Percentiles rank a stretch among this genome's conserved stretches.
These are phyloP conservation scores for Trichopoda pennipes DNA, from an alignment of 2,888 invertebrate species.

Conservation along the genomic window DNA sequence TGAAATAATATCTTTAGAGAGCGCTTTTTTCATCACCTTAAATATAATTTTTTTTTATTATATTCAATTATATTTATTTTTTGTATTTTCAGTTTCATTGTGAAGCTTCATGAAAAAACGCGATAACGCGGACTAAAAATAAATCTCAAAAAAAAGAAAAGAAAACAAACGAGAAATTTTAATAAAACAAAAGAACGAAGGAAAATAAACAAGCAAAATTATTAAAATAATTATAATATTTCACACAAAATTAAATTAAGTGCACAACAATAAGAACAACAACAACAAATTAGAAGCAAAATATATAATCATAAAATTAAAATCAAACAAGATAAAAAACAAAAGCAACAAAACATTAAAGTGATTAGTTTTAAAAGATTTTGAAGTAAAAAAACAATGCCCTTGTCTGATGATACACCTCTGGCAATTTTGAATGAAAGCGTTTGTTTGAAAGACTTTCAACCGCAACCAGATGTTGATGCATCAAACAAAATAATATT, in stretches of 20 bases:
- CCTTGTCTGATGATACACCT: conserved; percentile 31
- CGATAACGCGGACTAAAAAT: conserved; percentile 43
- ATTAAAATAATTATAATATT: conserved; percentile 38
- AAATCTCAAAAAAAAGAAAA: conserved; percentile 5
- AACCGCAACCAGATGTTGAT: background rate
- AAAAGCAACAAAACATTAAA: background rate
- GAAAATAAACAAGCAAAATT: conserved; percentile 32
- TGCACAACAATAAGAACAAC: conserved; percentile 14
- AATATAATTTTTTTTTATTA: conserved; percentile 31
- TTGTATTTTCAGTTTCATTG: conserved; percentile 61
- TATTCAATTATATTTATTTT: conserved; percentile 16
- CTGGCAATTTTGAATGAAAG: conserved; percentile 7
- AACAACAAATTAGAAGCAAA: background rate
- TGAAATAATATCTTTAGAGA: background rate
- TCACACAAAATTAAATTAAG: conserved; percentile 33
- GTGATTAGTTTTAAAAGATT: background rate
- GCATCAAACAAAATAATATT: conserved; percentile 17
- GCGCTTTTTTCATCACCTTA: conserved; percentile 18
- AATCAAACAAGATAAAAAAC: conserved; percentile 21
- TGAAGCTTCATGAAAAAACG: conserved; percentile 44
- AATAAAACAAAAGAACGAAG: conserved; percentile 30
- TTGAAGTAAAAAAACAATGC: conserved; percentile 12
- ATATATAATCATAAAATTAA: conserved; percentile 8
- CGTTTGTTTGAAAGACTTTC: background rate
- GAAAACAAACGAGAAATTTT: conserved; percentile 10